A percentile compares a stretch with the other conserved stretches of the same genome.
Evolutionary conservation across 2,113 vertebrate species (phyloP).

Genomic region (Protomyctophum bolini): DNA sequence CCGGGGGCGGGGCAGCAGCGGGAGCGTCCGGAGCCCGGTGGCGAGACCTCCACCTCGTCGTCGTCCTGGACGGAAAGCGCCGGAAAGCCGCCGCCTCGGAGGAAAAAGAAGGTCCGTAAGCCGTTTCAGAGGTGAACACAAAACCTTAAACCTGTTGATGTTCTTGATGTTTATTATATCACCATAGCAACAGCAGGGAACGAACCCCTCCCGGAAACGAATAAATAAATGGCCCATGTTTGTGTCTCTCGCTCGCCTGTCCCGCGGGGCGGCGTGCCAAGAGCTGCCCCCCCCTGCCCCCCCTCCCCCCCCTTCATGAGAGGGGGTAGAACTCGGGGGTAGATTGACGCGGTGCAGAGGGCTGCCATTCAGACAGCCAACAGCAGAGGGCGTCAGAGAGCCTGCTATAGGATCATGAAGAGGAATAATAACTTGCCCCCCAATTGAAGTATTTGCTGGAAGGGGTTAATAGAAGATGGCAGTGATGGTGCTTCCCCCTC

Average conservation of each 20-base stretch:
- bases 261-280: conserved; percentile 44
- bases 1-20: conserved; percentile 55
- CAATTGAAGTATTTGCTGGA: conserved; percentile 43
- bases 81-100: conserved; percentile 78
- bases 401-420: conserved; percentile 26
- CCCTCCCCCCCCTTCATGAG: background rate
- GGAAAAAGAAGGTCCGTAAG: conserved; percentile 90
- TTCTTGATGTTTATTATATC: conserved; percentile 27
- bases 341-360: conserved; percentile 22
- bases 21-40: conserved; percentile 69
- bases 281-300: conserved; percentile 21
- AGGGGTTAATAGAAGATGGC: conserved; percentile 32
- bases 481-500: conserved; percentile 55
- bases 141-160: conserved; percentile 9
- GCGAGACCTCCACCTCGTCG: conserved; percentile 16
- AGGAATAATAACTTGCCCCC: conserved; percentile 33
- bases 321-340: conserved; percentile 34
- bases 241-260: conserved; percentile 57
- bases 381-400: conserved; percentile 19
- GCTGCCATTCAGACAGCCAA: conserved; percentile 16
- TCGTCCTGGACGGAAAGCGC: conserved; percentile 67
- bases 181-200: conserved; percentile 43
- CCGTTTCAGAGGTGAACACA: conserved; percentile 87
- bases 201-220: conserved; percentile 36
- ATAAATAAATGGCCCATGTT: conserved; percentile 57